Conservation (phyloP, 2,888 invertebrate genomes). For the Nomada flava region DNA sequence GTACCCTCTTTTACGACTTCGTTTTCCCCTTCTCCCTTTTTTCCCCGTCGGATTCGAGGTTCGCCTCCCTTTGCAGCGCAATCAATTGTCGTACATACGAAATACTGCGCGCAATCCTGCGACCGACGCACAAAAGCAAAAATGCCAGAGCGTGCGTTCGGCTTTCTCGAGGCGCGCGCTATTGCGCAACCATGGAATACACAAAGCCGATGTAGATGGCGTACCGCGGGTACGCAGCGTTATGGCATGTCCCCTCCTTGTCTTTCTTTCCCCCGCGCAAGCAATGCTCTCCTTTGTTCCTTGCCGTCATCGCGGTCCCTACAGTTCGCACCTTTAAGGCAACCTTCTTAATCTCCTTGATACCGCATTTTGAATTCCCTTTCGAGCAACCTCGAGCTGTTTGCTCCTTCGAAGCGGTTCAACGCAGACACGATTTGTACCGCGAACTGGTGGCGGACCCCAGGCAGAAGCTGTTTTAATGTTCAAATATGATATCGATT, state of each 20-base stretch:
- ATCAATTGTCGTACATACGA: slow-evolving; percentile 55
- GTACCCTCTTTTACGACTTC: slow-evolving; percentile 58
- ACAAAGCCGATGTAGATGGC: slow-evolving; percentile 69
- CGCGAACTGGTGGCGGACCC: not conserved
- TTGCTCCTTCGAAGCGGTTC: not conserved
- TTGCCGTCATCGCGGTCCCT: slow-evolving; percentile 33
- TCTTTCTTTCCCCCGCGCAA: slow-evolving; percentile 41
- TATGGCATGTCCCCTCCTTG: slow-evolving; percentile 56
- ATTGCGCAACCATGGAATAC: slow-evolving; percentile 66
- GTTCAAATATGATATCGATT: slow-evolving; percentile 18
- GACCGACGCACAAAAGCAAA: slow-evolving; percentile 51
- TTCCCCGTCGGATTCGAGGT: slow-evolving; percentile 17
- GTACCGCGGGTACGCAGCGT: slow-evolving; percentile 59
- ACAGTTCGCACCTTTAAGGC: slow-evolving; percentile 23
- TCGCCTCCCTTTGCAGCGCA: slow-evolving; percentile 59
- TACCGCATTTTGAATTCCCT: not conserved
- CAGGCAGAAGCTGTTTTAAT: not conserved
- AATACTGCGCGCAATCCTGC: slow-evolving; percentile 53
- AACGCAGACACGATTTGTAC: not conserved
- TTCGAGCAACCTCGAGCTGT: not conserved
- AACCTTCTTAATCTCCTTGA: slow-evolving; percentile 35
- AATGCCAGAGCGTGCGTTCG: slow-evolving; percentile 44
- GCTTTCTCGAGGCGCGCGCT: slow-evolving; percentile 49
- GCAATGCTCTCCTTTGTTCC: slow-evolving; percentile 64
- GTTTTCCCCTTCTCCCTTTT: slow-evolving; percentile 14